Conservation (phyloP, 2,888 invertebrate species). For the Pandemis corylana region DNA sequence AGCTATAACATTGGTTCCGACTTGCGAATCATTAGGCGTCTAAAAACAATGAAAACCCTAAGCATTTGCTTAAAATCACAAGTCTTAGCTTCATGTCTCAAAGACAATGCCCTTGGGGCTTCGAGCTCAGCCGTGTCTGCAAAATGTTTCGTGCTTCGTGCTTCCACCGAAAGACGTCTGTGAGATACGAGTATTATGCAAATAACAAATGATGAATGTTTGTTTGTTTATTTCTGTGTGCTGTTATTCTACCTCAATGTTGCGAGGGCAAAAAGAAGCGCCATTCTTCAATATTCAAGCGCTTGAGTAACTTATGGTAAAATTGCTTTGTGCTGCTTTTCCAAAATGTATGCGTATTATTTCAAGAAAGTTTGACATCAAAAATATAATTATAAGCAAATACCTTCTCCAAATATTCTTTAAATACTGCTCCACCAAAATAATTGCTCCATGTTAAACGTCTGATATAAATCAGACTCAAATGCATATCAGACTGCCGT, state of each 20-base stretch:
- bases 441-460: conserved; percentile 7
- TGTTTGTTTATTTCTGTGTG: neutral
- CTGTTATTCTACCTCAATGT: neutral
- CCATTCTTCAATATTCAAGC: neutral
- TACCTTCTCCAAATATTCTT: neutral
- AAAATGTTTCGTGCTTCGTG: conserved; percentile 39
- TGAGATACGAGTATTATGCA: conserved; percentile 25
- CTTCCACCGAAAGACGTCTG: conserved; percentile 29
- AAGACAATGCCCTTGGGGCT: conserved; percentile 25
- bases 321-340: neutral
- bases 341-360: neutral
- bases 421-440: neutral
- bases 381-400: neutral
- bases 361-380: neutral
- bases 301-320: neutral
- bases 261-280: neutral
- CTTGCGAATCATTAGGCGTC: no score
- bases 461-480: conserved; percentile 23
- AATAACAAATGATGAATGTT: conserved; percentile 32
- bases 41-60: neutral
- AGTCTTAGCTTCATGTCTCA: conserved; percentile 14
- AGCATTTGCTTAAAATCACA: neutral
- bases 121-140: conserved; percentile 22
- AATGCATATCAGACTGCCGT: conserved; percentile 27
- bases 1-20: no score